These are phyloP conservation scores for Hepsetus odoe DNA, from an alignment of 2,113 vertebrate species.

Conservation along the genomic window DNA sequence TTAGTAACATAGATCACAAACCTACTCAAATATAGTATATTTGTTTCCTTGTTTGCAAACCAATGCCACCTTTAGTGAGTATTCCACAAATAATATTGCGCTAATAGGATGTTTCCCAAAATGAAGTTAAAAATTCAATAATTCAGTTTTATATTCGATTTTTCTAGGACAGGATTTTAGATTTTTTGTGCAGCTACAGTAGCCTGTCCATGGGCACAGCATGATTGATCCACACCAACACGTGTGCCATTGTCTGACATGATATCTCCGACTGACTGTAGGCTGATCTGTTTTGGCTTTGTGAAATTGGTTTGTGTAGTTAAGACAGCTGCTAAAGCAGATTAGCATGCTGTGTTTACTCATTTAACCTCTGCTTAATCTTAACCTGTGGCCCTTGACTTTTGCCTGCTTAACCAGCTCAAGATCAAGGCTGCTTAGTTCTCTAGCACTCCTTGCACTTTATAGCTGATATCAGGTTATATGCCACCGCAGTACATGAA, in stretches of 20 bases:
- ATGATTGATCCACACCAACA: neutral
- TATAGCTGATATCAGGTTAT: too few species aligned
- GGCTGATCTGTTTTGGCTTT: neutral
- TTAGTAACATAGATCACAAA: too few species aligned
- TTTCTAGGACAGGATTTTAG: too few species aligned
- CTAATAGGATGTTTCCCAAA: too few species aligned
- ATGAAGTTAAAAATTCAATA: too few species aligned
- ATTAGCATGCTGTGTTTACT: conserved; percentile 2
- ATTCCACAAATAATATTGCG: too few species aligned
- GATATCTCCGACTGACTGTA: neutral
- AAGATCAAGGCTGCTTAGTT: neutral
- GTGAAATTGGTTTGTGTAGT: conserved; percentile 7
- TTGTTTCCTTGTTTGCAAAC: too few species aligned
- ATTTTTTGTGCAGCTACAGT: neutral
- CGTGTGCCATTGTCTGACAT: neutral
- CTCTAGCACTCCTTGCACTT: neutral
- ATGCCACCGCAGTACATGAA: too few species aligned
- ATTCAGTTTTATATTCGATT: too few species aligned
- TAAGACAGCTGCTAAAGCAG: neutral
- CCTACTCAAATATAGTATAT: too few species aligned
- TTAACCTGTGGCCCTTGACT: neutral
- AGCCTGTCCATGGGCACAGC: neutral
- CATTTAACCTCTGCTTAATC: conserved; percentile 6
- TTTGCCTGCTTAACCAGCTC: neutral
- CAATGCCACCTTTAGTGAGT: too few species aligned